These are phyloP conservation scores for Trichogramma evanescens DNA, from an alignment of 2,888 invertebrate species.

Conservation along the genomic window DNA sequence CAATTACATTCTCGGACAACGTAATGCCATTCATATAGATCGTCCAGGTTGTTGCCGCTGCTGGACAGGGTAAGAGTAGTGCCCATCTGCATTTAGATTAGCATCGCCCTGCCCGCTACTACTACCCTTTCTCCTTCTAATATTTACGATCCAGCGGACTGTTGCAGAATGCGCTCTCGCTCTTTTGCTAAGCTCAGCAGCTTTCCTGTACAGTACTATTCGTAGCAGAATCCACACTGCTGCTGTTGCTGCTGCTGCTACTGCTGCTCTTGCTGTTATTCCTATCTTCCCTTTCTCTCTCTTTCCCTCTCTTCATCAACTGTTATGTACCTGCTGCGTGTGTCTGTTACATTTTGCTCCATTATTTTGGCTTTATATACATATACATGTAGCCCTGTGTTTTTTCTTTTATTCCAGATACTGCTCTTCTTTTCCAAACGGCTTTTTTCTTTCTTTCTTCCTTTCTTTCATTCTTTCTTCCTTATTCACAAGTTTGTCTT, in stretches of 20 bases:
- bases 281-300: neutral
- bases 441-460: constrained; percentile 2
- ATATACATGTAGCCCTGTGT: too few relatives aligned
- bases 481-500: neutral
- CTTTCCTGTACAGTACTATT: neutral
- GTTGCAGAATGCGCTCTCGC: constrained; percentile 22
- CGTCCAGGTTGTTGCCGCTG: constrained; percentile 13
- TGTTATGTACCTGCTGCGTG: neutral
- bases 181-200: constrained; percentile 9
- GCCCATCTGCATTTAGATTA: constrained; percentile 41
- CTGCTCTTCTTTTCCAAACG: constrained; percentile 7
- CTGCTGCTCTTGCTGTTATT: constrained; percentile 2
- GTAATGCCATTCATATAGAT: constrained; percentile 34
- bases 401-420: neutral
- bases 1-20: constrained; percentile 29
- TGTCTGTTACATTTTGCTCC: constrained; percentile 10
- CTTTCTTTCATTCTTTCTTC: constrained; percentile 4
- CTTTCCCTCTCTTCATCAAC: constrained; percentile 11
- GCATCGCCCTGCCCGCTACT: constrained; percentile 32
- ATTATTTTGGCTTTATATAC: constrained; percentile 13
- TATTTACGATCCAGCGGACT: constrained; percentile 34
- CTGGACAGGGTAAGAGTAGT: constrained; percentile 27
- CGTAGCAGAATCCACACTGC: constrained; percentile 7
- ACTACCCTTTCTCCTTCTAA: constrained; percentile 15
- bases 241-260: constrained; percentile 6